A percentile compares a stretch with the other conserved stretches of the same genome.
Evolutionary conservation across 2,888 invertebrate genomes (phyloP).

Genomic region (Anorthoa munda): DNA sequence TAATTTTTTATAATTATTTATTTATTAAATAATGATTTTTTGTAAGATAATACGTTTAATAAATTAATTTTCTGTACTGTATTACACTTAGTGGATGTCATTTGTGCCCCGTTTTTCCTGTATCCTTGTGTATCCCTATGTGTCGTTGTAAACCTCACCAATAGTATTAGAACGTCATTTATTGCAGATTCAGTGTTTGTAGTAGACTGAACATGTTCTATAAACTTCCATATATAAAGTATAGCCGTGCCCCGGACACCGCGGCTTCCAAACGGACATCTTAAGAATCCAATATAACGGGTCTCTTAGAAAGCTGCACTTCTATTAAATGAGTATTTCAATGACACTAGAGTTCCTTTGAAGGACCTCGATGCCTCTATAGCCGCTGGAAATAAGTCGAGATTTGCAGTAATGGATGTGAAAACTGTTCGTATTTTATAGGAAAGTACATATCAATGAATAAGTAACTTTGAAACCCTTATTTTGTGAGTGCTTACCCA

Average conservation of each 20-base stretch:
- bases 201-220: conserved; percentile 19
- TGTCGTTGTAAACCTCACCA: conserved; percentile 36
- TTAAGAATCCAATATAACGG: conserved; percentile 50
- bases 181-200: conserved; percentile 5
- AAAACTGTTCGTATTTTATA: conserved; percentile 2
- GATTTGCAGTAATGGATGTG: conserved; percentile 25
- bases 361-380: conserved; percentile 32
- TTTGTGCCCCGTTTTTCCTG: conserved; percentile 68
- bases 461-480: no score
- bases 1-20: conserved; percentile 85
- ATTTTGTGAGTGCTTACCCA: background rate
- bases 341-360: conserved; percentile 49
- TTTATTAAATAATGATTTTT: conserved; percentile 86
- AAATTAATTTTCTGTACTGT: conserved; percentile 89
- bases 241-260: conserved; percentile 5
- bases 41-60: conserved; percentile 89
- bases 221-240: background rate
- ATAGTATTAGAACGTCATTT: conserved; percentile 20
- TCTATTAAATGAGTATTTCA: conserved; percentile 57
- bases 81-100: conserved; percentile 79
- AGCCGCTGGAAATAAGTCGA: conserved; percentile 26
- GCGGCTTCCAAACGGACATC: conserved; percentile 21
- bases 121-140: conserved; percentile 37
- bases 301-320: conserved; percentile 47
- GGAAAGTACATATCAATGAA: background rate